Evolutionary conservation across 2,888 invertebrate genomes (phyloP).

Genomic region (Theodoxus fluviatilis): DNA sequence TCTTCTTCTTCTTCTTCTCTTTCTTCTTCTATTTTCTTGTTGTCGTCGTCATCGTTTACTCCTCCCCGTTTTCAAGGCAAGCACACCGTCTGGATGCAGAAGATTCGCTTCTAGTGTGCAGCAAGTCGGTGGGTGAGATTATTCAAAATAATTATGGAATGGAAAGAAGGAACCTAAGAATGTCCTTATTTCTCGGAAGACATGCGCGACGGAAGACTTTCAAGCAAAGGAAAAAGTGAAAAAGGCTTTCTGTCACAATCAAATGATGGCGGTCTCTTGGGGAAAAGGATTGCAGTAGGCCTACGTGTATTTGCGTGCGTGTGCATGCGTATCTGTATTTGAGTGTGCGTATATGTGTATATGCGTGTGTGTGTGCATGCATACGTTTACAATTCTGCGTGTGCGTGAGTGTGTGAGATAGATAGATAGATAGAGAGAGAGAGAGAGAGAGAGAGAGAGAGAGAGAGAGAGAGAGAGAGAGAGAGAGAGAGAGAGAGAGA

Average conservation of each 20-base stretch:
- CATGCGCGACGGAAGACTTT: too few species aligned
- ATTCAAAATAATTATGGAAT: too few species aligned
- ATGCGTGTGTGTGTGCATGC: neutral
- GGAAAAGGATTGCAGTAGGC: neutral
- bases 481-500: constrained; percentile 9
- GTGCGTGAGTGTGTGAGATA: neutral
- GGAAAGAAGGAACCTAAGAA: too few species aligned
- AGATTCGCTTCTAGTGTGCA: too few species aligned
- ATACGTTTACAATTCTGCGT: neutral
- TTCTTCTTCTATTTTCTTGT: neutral
- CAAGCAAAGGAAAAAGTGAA: too few species aligned
- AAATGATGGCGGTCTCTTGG: too few species aligned
- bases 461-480: constrained; percentile 12
- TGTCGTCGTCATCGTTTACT: neutral
- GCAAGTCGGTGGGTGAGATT: too few species aligned
- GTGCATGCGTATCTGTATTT: neutral
- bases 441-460: constrained; percentile 4
- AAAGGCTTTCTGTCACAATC: too few species aligned
- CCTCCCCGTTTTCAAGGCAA: neutral
- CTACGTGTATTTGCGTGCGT: neutral
- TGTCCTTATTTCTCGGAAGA: too few species aligned
- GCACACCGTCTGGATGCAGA: too few species aligned
- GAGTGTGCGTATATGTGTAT: neutral
- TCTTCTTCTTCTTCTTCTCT: neutral
- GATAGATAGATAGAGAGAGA: constrained; percentile 10